Evolutionary conservation across 2,797 vertebrate genomes (phyloP).

Genomic region (Amphiprion clarkii): DNA sequence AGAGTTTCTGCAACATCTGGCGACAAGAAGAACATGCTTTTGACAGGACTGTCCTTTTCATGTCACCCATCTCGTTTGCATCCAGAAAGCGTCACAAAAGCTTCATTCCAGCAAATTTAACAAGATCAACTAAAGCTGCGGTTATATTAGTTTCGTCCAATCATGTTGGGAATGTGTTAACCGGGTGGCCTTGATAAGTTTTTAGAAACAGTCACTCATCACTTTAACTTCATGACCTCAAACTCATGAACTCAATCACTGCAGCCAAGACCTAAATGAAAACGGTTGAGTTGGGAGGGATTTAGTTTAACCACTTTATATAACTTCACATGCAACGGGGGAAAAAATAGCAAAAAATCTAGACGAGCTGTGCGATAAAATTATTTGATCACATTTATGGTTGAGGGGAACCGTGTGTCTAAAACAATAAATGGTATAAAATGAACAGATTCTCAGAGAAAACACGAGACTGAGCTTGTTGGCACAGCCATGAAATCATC

Average conservation of each 20-base stretch:
- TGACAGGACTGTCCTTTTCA: slow-evolving; percentile 25
- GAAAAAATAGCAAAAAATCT: background rate
- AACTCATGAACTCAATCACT: slow-evolving; percentile 37
- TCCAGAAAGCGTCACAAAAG: slow-evolving; percentile 15
- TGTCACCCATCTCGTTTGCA: slow-evolving; percentile 9
- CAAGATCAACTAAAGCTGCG: slow-evolving; percentile 17
- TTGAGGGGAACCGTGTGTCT: background rate
- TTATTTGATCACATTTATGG: background rate
- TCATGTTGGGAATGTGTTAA: slow-evolving; percentile 37
- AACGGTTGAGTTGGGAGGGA: slow-evolving; percentile 7
- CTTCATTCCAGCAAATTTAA: slow-evolving; percentile 25
- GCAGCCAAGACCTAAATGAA: slow-evolving; percentile 14
- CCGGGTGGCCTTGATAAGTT: slow-evolving; percentile 34
- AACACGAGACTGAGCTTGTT: no score
- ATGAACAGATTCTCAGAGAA: no score
- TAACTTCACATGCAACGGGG: background rate
- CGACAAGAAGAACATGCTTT: background rate
- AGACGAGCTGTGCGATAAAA: background rate
- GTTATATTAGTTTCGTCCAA: slow-evolving; percentile 33
- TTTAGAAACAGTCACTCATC: slow-evolving; percentile 54
- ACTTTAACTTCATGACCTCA: slow-evolving; percentile 32
- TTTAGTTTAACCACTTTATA: slow-evolving; percentile 13
- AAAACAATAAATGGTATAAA: no score
- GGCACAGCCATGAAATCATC: no score
- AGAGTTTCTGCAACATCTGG: slow-evolving; percentile 29